Base-by-base conservation (phyloP, 2,113 vertebrate species). In the Serinus canaria region DNA sequence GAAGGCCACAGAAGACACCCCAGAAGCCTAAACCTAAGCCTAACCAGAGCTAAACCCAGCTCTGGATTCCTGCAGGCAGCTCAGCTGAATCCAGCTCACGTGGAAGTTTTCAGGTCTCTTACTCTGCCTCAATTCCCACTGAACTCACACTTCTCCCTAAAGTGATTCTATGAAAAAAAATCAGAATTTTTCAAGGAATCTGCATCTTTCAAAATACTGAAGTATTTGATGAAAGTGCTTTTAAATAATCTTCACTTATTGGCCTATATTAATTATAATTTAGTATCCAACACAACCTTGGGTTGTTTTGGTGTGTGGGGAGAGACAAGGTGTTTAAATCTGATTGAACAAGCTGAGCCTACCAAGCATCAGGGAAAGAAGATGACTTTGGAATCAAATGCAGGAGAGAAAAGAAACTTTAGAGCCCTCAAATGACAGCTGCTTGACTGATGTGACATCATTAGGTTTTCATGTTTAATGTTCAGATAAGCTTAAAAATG, bases 401-500 rank as follows among this genome's bases (percentile, higher is more conserved):
- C 87, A 95, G 59, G 60, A 96, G 80, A 95, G 59, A 90, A 94
- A 98, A 98, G 98, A 98, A 98, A 98, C 97, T 98, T 98, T 98
- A 98, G 97, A 98, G 98, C 98, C 98, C 98, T 98, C 97, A 97
- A 95, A 96, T 91, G 92, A 96, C 47, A 97, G 94, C 95, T 97
- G 96, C 96, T 94, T 94, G 85, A 96, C 88, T 87, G 95, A 97
- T 96, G 92, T 64, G 77, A 86, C 95, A 97, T 73, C 81, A 89
- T 94, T 88, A 94, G 87, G 84, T 94, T 97, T 88, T 47, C 93
- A 97, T 22, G 72, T 96, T 68, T 78, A 74, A 37, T 35, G 97
- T 98, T 98, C 98, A 98, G 97, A 98, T 98, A 98, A 98, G 97
- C 91, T 97, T 97, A 97, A 98, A 98, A 98, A 98, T 97, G 97